Evolutionary conservation across 2,113 vertebrate species (phyloP).

Genomic region (Colaptes auratus): DNA sequence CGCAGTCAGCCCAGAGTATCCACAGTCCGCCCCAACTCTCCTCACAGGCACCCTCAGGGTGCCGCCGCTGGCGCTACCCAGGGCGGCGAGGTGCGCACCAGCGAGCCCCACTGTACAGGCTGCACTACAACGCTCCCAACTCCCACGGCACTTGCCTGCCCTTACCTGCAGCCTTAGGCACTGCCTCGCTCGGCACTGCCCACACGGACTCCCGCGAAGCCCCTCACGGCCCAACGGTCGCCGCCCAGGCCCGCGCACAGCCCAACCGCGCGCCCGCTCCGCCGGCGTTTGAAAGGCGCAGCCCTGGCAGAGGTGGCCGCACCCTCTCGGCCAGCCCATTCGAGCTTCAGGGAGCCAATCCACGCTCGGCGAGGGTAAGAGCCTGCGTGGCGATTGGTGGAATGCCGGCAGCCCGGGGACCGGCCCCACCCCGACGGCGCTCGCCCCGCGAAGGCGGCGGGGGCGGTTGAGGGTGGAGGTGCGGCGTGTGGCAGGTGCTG

Average conservation of each 20-base stretch:
- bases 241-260: background rate
- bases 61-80: too few species aligned
- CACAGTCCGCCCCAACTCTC: too few species aligned
- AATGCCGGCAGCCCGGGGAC: background rate
- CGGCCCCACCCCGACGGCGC: background rate
- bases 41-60: background rate
- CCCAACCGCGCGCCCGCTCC: background rate
- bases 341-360: background rate
- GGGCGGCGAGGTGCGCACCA: too few species aligned
- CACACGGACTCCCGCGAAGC: background rate
- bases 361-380: background rate
- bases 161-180: background rate
- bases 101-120: too few species aligned
- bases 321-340: background rate
- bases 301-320: background rate
- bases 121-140: background rate
- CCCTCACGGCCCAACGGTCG: background rate
- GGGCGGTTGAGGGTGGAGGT: too few species aligned
- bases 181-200: background rate
- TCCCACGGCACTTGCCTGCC: background rate
- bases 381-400: background rate
- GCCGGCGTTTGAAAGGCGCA: slow-evolving; percentile 39
- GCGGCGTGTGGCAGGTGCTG: background rate
- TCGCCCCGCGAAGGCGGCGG: too few species aligned
- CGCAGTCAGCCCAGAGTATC: background rate